Evolutionary conservation across 92 coral and sea anemone species (phyloP).

Genomic region (Diadumene lineata): DNA sequence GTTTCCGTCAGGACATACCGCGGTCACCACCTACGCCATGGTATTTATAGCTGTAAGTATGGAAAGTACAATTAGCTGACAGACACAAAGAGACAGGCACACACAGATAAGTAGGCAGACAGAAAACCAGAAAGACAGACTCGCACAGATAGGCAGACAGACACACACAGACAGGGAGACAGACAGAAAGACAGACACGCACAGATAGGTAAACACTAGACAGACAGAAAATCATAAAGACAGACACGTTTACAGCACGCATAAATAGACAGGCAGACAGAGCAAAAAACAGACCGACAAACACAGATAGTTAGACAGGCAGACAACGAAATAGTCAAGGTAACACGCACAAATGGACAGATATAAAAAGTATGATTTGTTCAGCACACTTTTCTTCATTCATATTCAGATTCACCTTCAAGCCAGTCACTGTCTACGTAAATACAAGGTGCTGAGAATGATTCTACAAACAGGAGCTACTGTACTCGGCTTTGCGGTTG

Average conservation of each 20-base stretch:
- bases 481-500: constrained; percentile 65
- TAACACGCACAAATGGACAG: not conserved
- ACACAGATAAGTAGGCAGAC: not conserved
- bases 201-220: not conserved
- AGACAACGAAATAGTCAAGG: not conserved
- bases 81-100: too few species aligned
- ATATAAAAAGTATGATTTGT: too few species aligned
- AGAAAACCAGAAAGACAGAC: constrained; percentile 3
- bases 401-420: constrained; percentile 63
- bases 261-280: not conserved
- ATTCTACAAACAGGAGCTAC: constrained; percentile 61
- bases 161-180: not conserved
- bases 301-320: constrained; percentile 3
- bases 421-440: constrained; percentile 38
- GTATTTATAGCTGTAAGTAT: constrained; percentile 81
- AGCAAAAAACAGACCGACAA: not conserved
- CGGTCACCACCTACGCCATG: constrained; percentile 80
- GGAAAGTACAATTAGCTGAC: not conserved
- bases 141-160: not conserved
- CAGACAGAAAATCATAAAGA: not conserved
- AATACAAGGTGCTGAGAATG: constrained; percentile 62
- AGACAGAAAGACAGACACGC: not conserved
- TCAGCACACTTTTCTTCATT: not conserved
- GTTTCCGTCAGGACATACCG: constrained; percentile 86
- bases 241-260: not conserved